Conservation (phyloP, 2,113 vertebrate species). For the Gavialis gangeticus region DNA sequence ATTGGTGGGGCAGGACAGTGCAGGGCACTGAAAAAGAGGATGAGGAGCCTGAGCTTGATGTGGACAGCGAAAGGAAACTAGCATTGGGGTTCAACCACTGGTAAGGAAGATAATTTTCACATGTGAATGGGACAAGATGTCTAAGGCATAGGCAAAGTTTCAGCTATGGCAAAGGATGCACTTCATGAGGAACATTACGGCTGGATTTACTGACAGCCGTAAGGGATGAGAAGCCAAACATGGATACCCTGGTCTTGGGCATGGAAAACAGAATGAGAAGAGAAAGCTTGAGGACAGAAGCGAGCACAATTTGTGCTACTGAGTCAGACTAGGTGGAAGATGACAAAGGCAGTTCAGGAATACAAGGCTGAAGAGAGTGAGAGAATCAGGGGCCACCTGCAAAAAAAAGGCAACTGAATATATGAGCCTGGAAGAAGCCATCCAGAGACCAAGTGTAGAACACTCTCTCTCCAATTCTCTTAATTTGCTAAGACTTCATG, state of each 20-base stretch:
- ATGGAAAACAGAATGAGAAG: neutral
- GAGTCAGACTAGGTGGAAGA: neutral
- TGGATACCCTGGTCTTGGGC: neutral
- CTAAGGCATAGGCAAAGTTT: too few species aligned
- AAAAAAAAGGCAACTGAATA: neutral
- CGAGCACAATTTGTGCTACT: neutral
- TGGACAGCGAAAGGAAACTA: too few species aligned
- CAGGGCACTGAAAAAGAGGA: too few species aligned
- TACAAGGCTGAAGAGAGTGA: neutral
- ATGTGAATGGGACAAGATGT: too few species aligned
- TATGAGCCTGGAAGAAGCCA: neutral
- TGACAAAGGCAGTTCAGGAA: neutral
- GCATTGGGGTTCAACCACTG: too few species aligned
- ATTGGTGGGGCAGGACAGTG: too few species aligned
- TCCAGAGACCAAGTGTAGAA: neutral
- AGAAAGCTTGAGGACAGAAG: neutral
- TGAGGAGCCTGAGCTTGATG: too few species aligned
- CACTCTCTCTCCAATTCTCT: neutral
- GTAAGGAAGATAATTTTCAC: too few species aligned
- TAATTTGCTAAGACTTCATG: neutral
- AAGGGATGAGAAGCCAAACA: fast-evolving
- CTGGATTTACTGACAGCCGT: too few species aligned
- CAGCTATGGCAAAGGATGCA: too few species aligned
- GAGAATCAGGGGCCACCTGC: neutral
- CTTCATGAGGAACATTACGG: too few species aligned